Evolutionary conservation across 1,140 invertebrate genomes (phyloP).

Genomic region (Nephila pilipes): DNA sequence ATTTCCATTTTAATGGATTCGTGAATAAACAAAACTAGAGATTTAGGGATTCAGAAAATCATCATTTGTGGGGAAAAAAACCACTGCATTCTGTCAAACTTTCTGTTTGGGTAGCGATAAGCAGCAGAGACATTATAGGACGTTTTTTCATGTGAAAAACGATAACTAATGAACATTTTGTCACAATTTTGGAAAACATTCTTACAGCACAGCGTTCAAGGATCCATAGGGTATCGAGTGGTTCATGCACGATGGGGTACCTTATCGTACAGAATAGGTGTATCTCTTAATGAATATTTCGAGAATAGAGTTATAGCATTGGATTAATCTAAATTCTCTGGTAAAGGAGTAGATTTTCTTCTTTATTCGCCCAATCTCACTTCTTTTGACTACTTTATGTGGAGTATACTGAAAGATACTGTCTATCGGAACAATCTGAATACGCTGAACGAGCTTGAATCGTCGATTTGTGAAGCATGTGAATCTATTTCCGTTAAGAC

Average conservation of each 20-base stretch:
- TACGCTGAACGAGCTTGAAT: slow-evolving; percentile 28
- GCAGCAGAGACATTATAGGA: slow-evolving; percentile 49
- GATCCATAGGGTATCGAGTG: neutral
- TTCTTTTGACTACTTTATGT: too few species aligned
- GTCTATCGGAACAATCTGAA: slow-evolving; percentile 57
- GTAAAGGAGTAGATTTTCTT: slow-evolving; percentile 74
- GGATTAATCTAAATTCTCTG: too few species aligned
- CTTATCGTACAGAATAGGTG: too few species aligned
- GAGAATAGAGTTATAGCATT: too few species aligned
- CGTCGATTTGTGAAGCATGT: neutral
- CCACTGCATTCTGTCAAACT: slow-evolving; percentile 62
- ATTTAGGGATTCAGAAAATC: slow-evolving; percentile 33
- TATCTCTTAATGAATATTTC: too few species aligned
- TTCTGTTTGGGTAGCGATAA: slow-evolving; percentile 56
- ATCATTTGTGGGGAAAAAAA: neutral
- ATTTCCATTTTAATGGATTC: slow-evolving; percentile 42
- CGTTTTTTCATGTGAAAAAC: slow-evolving; percentile 56
- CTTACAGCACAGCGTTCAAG: neutral
- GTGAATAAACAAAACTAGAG: neutral
- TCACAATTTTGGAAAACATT: too few species aligned
- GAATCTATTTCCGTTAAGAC: too few species aligned
- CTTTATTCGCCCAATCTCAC: slow-evolving; percentile 67
- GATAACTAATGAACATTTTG: slow-evolving; percentile 44
- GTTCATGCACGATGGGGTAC: too few species aligned
- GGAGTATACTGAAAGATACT: slow-evolving; percentile 75